These are phyloP conservation scores for Petaurus breviceps DNA, from an alignment of 2,113 vertebrate species.

Conservation along the genomic window DNA sequence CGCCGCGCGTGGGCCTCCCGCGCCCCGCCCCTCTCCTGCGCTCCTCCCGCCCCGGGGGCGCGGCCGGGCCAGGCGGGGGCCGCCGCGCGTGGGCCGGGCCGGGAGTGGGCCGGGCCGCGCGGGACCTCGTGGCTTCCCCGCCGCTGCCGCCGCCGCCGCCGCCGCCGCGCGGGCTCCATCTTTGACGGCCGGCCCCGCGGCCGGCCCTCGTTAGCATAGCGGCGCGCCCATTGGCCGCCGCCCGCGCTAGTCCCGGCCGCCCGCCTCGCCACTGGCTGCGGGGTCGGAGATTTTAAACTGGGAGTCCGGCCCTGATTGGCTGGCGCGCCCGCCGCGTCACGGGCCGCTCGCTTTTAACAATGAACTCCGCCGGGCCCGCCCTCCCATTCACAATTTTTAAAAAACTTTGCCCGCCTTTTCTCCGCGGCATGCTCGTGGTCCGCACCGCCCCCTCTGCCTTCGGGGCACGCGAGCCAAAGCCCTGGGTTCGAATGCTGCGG, in stretches of 20 bases:
- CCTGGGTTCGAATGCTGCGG: not conserved
- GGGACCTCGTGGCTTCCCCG: too few relatives aligned
- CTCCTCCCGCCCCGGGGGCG: not conserved
- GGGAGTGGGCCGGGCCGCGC: too few relatives aligned
- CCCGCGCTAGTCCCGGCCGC: slow-evolving; percentile 86
- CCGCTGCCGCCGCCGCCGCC: not conserved
- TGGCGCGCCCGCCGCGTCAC: slow-evolving; percentile 78
- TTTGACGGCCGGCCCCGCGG: slow-evolving; percentile 81
- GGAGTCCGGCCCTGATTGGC: slow-evolving; percentile 85
- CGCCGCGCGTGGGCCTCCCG: too few relatives aligned
- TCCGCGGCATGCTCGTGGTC: slow-evolving; percentile 63
- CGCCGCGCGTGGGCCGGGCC: too few relatives aligned
- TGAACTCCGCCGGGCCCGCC: slow-evolving; percentile 91
- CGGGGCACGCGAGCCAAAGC: not conserved
- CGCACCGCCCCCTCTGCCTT: not conserved
- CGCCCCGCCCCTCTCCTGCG: not conserved
- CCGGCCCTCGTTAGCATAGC: slow-evolving; percentile 89
- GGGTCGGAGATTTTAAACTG: slow-evolving; percentile 84
- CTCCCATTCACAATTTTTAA: slow-evolving; percentile 92
- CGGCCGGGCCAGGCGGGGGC: too few relatives aligned
- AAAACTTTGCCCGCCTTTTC: slow-evolving; percentile 82
- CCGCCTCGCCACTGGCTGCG: slow-evolving; percentile 83
- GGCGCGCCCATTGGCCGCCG: slow-evolving; percentile 85
- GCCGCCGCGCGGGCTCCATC: not conserved
- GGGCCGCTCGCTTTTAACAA: slow-evolving; percentile 93